These are phyloP conservation scores for Dioctria linearis DNA, from an alignment of 2,888 invertebrate genomes.

Conservation along the genomic window DNA sequence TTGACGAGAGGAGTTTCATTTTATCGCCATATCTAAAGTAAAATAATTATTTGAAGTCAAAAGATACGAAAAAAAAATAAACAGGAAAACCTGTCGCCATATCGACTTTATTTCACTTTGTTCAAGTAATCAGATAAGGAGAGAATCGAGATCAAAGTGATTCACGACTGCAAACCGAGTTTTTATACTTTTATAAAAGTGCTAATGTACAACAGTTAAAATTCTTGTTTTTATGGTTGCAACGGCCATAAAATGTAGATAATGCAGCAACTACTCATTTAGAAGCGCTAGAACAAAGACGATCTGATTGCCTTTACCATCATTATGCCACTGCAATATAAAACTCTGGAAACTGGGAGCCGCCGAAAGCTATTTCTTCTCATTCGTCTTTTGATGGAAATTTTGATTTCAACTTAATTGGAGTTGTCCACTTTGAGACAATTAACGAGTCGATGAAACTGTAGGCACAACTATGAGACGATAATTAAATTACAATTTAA, in stretches of 20 bases:
- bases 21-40: slow-evolving; percentile 54
- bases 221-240: slow-evolving; percentile 41
- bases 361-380: not conserved
- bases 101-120: slow-evolving; percentile 10
- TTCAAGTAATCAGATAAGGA: slow-evolving; percentile 24
- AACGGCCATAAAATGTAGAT: slow-evolving; percentile 20
- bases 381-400: slow-evolving; percentile 4
- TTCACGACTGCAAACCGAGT: slow-evolving; percentile 6
- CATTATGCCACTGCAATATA: not conserved
- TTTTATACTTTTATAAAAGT: slow-evolving; percentile 42
- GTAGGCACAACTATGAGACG: not conserved
- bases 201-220: slow-evolving; percentile 47
- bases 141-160: slow-evolving; percentile 36
- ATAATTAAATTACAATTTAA: not conserved
- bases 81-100: slow-evolving; percentile 11
- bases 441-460: not conserved
- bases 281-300: not conserved
- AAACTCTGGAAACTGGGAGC: not conserved
- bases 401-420: not conserved
- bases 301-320: slow-evolving; percentile 11
- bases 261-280: slow-evolving; percentile 22
- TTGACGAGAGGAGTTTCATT: slow-evolving; percentile 44
- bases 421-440: not conserved
- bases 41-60: slow-evolving; percentile 42
- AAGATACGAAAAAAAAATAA: not conserved